Base-by-base conservation (phyloP, 1,140 invertebrate genomes). In the Agraylea sexmaculata region DNA sequence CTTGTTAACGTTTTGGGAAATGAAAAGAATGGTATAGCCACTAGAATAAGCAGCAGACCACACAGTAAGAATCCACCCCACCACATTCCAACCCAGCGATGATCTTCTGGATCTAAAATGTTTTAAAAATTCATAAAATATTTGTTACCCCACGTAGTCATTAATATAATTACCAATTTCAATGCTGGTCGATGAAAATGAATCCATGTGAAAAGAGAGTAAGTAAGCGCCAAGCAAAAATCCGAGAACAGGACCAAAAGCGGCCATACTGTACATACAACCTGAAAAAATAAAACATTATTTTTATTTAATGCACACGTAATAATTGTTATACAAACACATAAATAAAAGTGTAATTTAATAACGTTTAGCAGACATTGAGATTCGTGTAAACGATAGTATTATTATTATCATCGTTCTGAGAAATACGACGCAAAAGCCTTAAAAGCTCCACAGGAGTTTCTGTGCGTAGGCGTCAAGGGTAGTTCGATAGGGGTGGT, bases 71-170 rank as follows among this genome's bases (percentile, higher is more conserved):
- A 93, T 11, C 88, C 88, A 13, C 89, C 81, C 90, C 90, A 94
- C 90, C 90, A 94, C 72, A 90, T 87, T 15, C 90, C 89, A 13
- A 94, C 82, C 85, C 87, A 92, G 31, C 82, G 72, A 42, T 82
- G 78, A 59, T 88, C 85, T 15, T 77, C 77, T 5, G 83, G 75
- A 70, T 77, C 81, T 83, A 52, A 21, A 53, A 57, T 53, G 23
- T 25, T 25, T 25, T 25, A 25, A 25, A 25, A 7, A 25, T 25
- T 6, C 23, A n/a, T 25, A 7, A n/a, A 25, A 25, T 7, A 25
- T 25, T 25, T n/a, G 6, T 6, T 25, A n/a, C n/a, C n/a, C 23
- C 23, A 25, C n/a, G 6, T 25, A 6, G n/a, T 25, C 6, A 6
- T 25, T 25, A 43, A 18, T 31, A 39, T 30, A 52, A 57, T 69